Percentiles rank a stretch among this genome's conserved stretches.
phyloP scores from a whole-genome alignment of 2,797 vertebrate genomes.

The Pseudomugil tenellus region DNA sequence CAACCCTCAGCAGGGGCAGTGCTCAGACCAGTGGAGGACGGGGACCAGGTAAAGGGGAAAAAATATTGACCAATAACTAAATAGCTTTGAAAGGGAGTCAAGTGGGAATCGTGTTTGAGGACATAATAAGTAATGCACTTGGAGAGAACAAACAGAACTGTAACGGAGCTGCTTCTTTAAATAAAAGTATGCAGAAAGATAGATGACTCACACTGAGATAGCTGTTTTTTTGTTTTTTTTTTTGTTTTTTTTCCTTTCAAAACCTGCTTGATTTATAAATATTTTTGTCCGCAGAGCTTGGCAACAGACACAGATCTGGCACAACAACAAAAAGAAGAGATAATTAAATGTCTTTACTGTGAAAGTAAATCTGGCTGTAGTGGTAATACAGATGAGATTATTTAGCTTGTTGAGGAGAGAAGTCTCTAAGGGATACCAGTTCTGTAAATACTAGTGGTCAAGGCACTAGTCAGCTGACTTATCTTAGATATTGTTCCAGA shows the following conservation, averaged over 20 bases:
- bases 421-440: slow-evolving; percentile 32
- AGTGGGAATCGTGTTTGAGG: neutral
- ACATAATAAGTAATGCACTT: neutral
- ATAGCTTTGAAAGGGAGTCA: slow-evolving; percentile 1
- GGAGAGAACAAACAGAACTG: neutral
- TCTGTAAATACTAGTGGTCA: slow-evolving; percentile 14
- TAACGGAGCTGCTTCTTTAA: slow-evolving; percentile 7
- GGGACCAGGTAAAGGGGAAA: slow-evolving; percentile 83
- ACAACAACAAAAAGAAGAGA: slow-evolving; percentile 39
- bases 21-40: slow-evolving; percentile 84
- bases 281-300: slow-evolving; percentile 30
- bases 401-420: slow-evolving; percentile 22
- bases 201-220: slow-evolving; percentile 24
- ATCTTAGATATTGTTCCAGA: slow-evolving; percentile 31
- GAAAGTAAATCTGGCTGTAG: slow-evolving; percentile 46
- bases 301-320: slow-evolving; percentile 25
- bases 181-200: slow-evolving; percentile 15
- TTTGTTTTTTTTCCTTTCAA: slow-evolving; percentile 18
- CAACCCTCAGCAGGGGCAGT: slow-evolving; percentile 81
- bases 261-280: slow-evolving; percentile 27
- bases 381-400: slow-evolving; percentile 42
- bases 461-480: neutral
- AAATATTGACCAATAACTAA: neutral
- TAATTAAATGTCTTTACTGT: slow-evolving; percentile 48
- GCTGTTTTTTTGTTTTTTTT: neutral